phyloP scores from a whole-genome alignment of 2,888 invertebrate species.

The Automeris io region DNA sequence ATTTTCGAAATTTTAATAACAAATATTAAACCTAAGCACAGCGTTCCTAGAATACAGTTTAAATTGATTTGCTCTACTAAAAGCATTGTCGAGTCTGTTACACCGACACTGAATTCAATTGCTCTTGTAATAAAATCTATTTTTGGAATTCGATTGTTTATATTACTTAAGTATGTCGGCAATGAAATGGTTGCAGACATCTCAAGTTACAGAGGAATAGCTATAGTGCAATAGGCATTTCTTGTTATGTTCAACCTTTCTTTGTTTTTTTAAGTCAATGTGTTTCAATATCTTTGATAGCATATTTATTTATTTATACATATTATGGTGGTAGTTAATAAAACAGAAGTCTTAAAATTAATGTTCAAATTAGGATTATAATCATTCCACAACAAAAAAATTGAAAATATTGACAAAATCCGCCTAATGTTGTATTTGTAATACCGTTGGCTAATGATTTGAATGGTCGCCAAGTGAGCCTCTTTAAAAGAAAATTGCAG shows the following conservation, averaged over 20 bases:
- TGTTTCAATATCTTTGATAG: too few species aligned
- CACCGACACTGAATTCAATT: constrained; percentile 65
- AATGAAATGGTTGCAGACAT: constrained; percentile 53
- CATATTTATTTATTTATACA: too few species aligned
- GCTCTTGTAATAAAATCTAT: constrained; percentile 63
- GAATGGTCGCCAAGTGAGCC: too few species aligned
- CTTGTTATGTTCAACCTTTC: constrained; percentile 46
- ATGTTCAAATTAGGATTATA: too few species aligned
- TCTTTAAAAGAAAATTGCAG: background rate
- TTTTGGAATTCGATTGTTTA: constrained; percentile 59
- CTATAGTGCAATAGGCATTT: constrained; percentile 39
- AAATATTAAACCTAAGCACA: constrained; percentile 35
- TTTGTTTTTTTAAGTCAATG: too few species aligned
- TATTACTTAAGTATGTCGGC: constrained; percentile 52
- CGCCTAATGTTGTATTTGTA: too few species aligned
- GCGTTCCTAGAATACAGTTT: constrained; percentile 39
- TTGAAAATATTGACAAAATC: too few species aligned
- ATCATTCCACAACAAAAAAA: too few species aligned
- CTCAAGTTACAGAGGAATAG: constrained; percentile 56
- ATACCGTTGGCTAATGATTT: too few species aligned
- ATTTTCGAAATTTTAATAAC: constrained; percentile 24
- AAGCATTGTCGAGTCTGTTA: constrained; percentile 41
- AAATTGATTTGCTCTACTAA: constrained; percentile 34
- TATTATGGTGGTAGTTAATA: too few species aligned
- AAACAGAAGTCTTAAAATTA: too few species aligned